Evolutionary conservation across 2,113 vertebrate species (phyloP).

Genomic region (Coregonus clupeaformis): DNA sequence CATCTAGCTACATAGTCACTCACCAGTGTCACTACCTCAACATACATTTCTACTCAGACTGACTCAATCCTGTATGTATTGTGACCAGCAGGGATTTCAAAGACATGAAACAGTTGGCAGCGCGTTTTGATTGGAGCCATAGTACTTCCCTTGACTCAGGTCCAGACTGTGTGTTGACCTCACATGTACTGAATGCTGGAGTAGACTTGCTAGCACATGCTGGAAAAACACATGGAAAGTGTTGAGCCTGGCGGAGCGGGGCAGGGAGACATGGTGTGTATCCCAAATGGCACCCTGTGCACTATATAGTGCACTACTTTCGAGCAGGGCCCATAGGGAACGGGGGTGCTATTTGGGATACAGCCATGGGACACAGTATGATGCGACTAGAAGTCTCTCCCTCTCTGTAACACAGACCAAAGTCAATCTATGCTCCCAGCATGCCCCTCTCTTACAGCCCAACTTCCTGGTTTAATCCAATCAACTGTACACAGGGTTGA

Average conservation of each 20-base stretch:
- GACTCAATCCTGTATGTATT: background rate
- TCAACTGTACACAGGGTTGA: constrained; percentile 67
- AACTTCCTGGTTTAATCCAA: constrained; percentile 72
- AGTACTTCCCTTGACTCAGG: background rate
- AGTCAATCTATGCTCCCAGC: constrained; percentile 75
- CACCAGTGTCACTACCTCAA: too few relatives aligned
- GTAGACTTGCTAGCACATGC: constrained; percentile 10
- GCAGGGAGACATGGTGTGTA: too few relatives aligned
- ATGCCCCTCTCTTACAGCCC: constrained; percentile 61
- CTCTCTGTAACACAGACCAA: constrained; percentile 63
- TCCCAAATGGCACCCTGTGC: too few relatives aligned
- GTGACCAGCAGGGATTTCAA: constrained; percentile 47
- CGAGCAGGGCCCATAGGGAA: constrained; percentile 27
- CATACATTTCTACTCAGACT: background rate
- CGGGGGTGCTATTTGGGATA: too few relatives aligned
- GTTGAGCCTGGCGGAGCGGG: constrained; percentile 49
- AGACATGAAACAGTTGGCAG: constrained; percentile 48
- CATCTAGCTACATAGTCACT: constrained; percentile 26
- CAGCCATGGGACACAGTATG: constrained; percentile 34
- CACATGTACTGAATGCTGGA: constrained; percentile 34
- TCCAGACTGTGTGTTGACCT: constrained; percentile 56
- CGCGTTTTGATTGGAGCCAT: constrained; percentile 32
- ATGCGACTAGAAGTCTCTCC: constrained; percentile 71
- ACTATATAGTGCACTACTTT: too few relatives aligned
- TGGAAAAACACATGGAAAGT: constrained; percentile 60